Conservation (phyloP, 2,888 invertebrate species). For the Aelia acuminata region DNA sequence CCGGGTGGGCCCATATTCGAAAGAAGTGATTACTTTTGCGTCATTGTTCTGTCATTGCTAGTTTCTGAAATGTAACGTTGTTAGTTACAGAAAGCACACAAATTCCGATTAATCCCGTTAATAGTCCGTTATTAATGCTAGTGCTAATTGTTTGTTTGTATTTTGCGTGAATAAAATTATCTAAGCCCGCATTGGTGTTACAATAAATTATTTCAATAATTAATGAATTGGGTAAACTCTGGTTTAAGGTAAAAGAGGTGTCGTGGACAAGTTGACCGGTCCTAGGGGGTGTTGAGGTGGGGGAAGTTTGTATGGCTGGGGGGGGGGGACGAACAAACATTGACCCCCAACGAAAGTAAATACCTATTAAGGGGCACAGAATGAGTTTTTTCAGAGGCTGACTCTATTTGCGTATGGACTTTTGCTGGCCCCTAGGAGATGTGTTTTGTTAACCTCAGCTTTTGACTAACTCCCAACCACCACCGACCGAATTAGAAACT, state of each 20-base stretch:
- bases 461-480: constrained; percentile 10
- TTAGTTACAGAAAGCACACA: too few species aligned
- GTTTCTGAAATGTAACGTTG: too few species aligned
- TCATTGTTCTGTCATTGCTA: too few species aligned
- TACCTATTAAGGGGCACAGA: constrained; percentile 50
- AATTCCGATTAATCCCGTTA: too few species aligned
- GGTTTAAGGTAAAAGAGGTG: background rate
- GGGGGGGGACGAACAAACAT: constrained; percentile 1
- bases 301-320: background rate
- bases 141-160: too few species aligned
- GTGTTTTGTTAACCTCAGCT: constrained; percentile 48
- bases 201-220: background rate
- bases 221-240: background rate
- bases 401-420: constrained; percentile 52
- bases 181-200: too few species aligned
- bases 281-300: background rate
- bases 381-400: constrained; percentile 9
- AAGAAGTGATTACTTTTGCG: too few species aligned
- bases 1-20: too few species aligned
- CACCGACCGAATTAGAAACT: constrained; percentile 13
- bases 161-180: too few species aligned
- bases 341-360: constrained; percentile 47
- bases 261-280: background rate
- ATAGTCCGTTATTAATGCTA: too few species aligned
- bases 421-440: background rate